Base-by-base conservation (phyloP, 2,113 vertebrate species). In the Mormyrus lacerda region DNA sequence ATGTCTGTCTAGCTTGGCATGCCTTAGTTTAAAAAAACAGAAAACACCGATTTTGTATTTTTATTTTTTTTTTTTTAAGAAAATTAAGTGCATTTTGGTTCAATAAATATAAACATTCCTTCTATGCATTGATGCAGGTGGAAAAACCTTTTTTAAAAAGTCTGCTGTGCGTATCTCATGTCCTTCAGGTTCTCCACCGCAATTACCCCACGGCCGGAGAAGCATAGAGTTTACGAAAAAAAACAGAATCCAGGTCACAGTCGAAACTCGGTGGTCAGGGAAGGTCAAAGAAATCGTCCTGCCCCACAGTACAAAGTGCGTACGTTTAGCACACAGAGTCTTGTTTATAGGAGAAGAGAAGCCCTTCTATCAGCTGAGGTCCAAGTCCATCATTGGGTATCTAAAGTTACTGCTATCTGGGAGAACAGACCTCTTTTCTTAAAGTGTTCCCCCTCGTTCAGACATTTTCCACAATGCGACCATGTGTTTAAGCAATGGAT, bases 71-170 rank as follows among this genome's bases (percentile, higher is more conserved):
- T 48, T 50, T n/a, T 9, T 9, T 2, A n/a, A 87, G 50, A 87
- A 87, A 53, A 87, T 87, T 19, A 55, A 53, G 39, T 55, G 24
- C 24, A 53, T 55, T 87, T 48, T 85, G 47, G 50, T 50, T 85
- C 24, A 85, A 85, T 85, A 87, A 87, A 87, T 53, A 87, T 53
- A 31, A 27, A 86, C 24, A 50, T 85, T 85, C 47, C 6, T 53
- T 87, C 15, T 35, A 55, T 87, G 13, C n/a, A 87, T 8, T 79
- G 27, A 42, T 79, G 31, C n/a, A 13, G 7, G 45, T 55, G 85
- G 85, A 87, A 53, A 39, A 39, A 31, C n/a, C n/a, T 19, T 51
- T 51, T n/a, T 15, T 9, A 19, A 87, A 13, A 10, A 24, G 39
- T 82, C 76, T 69, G 61, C 61, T 69, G 61, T 31, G 61, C n/a